These are phyloP conservation scores for Machaerirhynchus nigripectus DNA, from an alignment of 2,113 vertebrate species.

Conservation along the genomic window DNA sequence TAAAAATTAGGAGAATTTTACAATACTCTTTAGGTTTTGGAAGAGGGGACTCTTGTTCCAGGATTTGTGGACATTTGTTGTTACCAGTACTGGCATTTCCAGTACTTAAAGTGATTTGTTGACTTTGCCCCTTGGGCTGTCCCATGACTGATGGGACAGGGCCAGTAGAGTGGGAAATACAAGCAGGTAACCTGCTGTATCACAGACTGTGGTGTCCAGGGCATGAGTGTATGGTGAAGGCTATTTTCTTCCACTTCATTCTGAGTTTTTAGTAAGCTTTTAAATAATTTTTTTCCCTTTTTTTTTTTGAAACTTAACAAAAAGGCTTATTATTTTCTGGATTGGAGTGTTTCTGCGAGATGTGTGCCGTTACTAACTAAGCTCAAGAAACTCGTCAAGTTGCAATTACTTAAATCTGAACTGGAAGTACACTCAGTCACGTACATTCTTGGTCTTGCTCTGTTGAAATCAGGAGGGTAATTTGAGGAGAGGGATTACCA, in stretches of 20 bases:
- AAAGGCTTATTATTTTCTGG: not conserved
- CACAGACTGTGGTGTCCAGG: not conserved
- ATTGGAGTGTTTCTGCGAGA: not conserved
- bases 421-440: slow-evolving; percentile 28
- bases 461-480: slow-evolving; percentile 8
- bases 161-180: not conserved
- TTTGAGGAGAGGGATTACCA: slow-evolving; percentile 56
- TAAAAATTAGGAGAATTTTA: not conserved
- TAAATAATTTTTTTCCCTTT: not conserved
- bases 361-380: not conserved
- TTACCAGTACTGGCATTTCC: not conserved
- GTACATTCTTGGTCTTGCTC: slow-evolving; percentile 41
- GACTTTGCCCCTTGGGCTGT: not conserved
- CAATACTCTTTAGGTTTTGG: not conserved
- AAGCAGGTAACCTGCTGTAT: not conserved
- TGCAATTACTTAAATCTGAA: not conserved
- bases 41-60: not conserved
- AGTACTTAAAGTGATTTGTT: not conserved
- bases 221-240: not conserved
- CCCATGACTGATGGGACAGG: not conserved
- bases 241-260: not conserved
- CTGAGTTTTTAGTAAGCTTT: not conserved
- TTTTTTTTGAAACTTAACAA: not conserved
- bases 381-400: not conserved
- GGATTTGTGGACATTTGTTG: not conserved